A percentile compares a stretch with the other conserved stretches of the same genome.
Conservation (phyloP, 2,888 invertebrate genomes). For the Rotaria sp. region DNA sequence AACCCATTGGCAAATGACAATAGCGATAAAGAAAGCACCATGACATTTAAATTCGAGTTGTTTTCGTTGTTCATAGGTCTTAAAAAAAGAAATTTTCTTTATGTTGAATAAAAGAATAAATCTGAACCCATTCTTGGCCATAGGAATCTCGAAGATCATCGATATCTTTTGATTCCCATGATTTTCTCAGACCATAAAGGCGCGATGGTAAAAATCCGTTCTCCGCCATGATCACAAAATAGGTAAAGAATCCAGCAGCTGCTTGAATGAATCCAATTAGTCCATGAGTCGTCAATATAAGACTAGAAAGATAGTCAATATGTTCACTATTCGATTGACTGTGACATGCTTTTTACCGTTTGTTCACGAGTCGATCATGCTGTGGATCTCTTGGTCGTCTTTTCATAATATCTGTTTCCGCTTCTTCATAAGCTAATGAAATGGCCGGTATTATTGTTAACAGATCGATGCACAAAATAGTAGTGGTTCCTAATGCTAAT, state of each 20-base stretch:
- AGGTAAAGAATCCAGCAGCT: slow-evolving; percentile 93
- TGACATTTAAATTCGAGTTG: slow-evolving; percentile 45
- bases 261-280: slow-evolving; percentile 99
- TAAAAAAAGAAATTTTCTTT: slow-evolving; percentile 56
- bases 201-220: slow-evolving; percentile 81
- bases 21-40: slow-evolving; percentile 46
- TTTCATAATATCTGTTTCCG: slow-evolving; percentile 84
- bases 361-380: slow-evolving; percentile 74
- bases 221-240: slow-evolving; percentile 96
- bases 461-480: slow-evolving; percentile 43
- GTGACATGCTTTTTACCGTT: background rate
- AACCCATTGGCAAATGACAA: slow-evolving; percentile 46
- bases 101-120: slow-evolving; percentile 54
- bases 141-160: slow-evolving; percentile 91
- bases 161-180: slow-evolving; percentile 92
- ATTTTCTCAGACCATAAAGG: slow-evolving; percentile 82
- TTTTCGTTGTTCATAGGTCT: slow-evolving; percentile 45
- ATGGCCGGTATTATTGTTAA: slow-evolving; percentile 67
- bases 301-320: slow-evolving; percentile 56
- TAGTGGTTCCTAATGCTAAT: slow-evolving; percentile 42
- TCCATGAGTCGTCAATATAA: slow-evolving; percentile 94
- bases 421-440: slow-evolving; percentile 76
- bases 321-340: too few relatives aligned
- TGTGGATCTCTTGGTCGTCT: slow-evolving; percentile 75
- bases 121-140: slow-evolving; percentile 88